phyloP scores from a whole-genome alignment of 2,888 invertebrate species.

The Deroplatys truncata region DNA sequence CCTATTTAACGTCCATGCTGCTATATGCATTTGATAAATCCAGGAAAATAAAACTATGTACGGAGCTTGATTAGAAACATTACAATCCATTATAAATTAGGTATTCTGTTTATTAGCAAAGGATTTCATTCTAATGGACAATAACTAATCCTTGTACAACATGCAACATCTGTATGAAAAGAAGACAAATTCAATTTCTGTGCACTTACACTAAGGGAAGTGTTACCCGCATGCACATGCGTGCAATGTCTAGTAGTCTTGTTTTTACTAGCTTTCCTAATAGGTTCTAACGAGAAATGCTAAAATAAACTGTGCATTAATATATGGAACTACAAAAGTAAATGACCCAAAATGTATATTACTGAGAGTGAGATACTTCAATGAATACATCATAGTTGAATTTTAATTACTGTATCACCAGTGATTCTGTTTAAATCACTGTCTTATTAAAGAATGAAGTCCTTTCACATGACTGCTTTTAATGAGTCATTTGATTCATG shows the following conservation, averaged over 20 bases:
- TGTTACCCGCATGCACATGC: too few relatives aligned
- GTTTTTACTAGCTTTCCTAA: background rate
- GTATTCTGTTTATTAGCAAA: background rate
- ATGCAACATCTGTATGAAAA: background rate
- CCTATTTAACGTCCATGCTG: too few relatives aligned
- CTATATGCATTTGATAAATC: too few relatives aligned
- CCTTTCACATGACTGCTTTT: background rate
- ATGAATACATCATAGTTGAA: background rate
- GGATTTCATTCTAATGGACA: background rate
- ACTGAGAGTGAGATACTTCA: background rate
- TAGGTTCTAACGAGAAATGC: background rate
- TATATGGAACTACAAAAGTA: background rate
- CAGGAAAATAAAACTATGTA: background rate
- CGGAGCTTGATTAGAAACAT: background rate
- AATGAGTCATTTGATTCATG: too few relatives aligned
- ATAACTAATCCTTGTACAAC: background rate
- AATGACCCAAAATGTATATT: background rate
- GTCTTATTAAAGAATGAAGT: background rate
- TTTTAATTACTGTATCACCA: background rate
- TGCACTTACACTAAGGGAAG: too few relatives aligned
- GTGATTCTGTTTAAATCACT: background rate
- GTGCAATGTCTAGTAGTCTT: too few relatives aligned
- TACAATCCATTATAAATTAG: background rate
- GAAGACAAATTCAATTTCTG: too few relatives aligned
- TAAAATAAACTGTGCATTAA: background rate